Conservation (phyloP, 1,140 invertebrate species). For the fruit fly (Drosophila melanogaster) region Release_6_plus_ISO1_MT NC_004354.4:14744001-14744500, state of each 20-base stretch:
- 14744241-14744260: slow-evolving; percentile 54
- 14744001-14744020: too few species aligned
- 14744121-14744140: slow-evolving; percentile 40
- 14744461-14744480: too few species aligned
- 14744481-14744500: too few species aligned
- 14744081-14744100: slow-evolving; percentile 1
- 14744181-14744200: slow-evolving; percentile 70
- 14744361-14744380: background rate
- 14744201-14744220: slow-evolving; percentile 39
- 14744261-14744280: slow-evolving; percentile 47
- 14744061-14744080: background rate
- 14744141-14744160: slow-evolving; percentile 76
- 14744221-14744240: slow-evolving; percentile 4
- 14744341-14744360: background rate
- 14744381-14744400: background rate
- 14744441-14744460: too few species aligned
- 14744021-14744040: too few species aligned
- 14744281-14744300: slow-evolving; percentile 11
- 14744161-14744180: slow-evolving; percentile 76
- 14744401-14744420: background rate
- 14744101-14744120: background rate
- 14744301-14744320: slow-evolving; percentile 57
- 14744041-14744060: too few species aligned
- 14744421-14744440: too few species aligned
- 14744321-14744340: background rate